phyloP scores from a whole-genome alignment of 2,888 invertebrate species.

The Ischnus inquisitorius region DNA sequence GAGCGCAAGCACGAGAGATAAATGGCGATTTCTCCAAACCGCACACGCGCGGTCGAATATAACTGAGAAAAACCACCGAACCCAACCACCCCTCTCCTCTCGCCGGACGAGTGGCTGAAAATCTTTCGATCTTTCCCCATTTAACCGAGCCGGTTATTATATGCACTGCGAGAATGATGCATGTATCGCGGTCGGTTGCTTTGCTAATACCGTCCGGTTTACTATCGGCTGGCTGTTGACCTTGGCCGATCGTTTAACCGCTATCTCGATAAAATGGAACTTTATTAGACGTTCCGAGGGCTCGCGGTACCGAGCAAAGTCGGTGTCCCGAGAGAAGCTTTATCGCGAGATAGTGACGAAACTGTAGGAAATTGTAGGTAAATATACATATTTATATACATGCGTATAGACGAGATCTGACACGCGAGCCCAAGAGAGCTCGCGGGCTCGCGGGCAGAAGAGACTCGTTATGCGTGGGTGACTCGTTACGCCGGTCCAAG shows the following conservation, averaged over 20 bases:
- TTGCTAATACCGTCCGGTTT: constrained; percentile 7
- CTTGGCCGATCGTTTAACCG: constrained; percentile 30
- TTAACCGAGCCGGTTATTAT: constrained; percentile 23
- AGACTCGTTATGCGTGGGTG: constrained; percentile 49
- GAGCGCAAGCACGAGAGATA: constrained; percentile 5
- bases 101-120: background rate
- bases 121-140: constrained; percentile 8
- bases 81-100: too few species aligned
- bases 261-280: constrained; percentile 31
- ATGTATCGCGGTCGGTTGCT: constrained; percentile 41
- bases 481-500: constrained; percentile 44
- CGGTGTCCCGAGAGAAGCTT: background rate
- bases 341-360: constrained; percentile 13
- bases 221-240: constrained; percentile 29
- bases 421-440: constrained; percentile 16
- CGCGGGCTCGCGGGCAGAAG: constrained; percentile 3
- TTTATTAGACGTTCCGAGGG: constrained; percentile 23
- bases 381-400: background rate
- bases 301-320: constrained; percentile 2
- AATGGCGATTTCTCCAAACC: constrained; percentile 33
- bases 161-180: constrained; percentile 47
- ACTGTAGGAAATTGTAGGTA: background rate
- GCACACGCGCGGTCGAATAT: background rate
- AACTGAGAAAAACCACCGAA: background rate
- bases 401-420: background rate